Percentiles rank a stretch among this genome's conserved stretches.
phyloP scores from a whole-genome alignment of 2,113 vertebrate genomes.

The Phyllostomus hastatus region DNA sequence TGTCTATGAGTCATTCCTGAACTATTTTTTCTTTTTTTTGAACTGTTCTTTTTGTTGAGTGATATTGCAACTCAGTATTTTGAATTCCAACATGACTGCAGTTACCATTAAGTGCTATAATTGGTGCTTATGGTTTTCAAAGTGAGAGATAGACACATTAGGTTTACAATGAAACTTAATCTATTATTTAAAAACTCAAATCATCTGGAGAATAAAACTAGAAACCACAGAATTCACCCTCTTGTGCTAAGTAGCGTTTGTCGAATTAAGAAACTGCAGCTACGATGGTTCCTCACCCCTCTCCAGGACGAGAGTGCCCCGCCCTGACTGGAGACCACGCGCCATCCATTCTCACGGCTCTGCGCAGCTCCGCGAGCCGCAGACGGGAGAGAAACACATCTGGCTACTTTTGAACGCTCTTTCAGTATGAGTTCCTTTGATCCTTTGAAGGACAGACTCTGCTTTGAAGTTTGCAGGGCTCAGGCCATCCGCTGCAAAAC shows the following conservation, averaged over 20 bases:
- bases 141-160: neutral
- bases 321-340: neutral
- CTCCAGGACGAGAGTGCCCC: neutral
- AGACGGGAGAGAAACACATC: neutral
- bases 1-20: neutral
- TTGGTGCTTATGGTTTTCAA: neutral
- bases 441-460: slow-evolving; percentile 29
- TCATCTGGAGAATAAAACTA: neutral
- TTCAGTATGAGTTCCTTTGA: slow-evolving; percentile 21
- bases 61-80: neutral
- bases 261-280: neutral
- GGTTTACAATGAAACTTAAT: neutral
- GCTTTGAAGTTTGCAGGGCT: slow-evolving; percentile 51
- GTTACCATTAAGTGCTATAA: neutral
- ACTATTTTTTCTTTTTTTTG: neutral
- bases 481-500: neutral
- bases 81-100: neutral
- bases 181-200: neutral
- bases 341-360: neutral
- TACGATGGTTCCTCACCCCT: neutral
- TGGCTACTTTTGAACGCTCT: neutral
- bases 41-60: neutral
- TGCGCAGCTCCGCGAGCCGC: neutral
- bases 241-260: neutral
- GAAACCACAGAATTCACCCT: neutral